Conservation (phyloP, 2,797 vertebrate species). For the Scolopax bukidnonensis region DNA sequence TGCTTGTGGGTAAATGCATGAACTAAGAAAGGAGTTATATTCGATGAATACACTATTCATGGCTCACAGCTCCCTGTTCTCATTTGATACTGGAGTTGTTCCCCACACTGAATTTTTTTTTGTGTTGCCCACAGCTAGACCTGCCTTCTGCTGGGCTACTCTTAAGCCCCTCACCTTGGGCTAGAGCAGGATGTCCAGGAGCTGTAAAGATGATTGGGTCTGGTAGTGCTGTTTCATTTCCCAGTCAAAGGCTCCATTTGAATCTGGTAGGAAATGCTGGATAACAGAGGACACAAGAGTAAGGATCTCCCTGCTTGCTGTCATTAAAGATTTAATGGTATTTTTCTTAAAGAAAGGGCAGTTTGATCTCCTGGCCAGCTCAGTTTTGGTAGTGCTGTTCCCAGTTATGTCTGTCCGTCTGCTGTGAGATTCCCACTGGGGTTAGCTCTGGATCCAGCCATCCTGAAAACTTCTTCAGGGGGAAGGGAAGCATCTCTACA, state of each 20-base stretch:
- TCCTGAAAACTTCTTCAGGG: not conserved
- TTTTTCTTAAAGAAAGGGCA: not conserved
- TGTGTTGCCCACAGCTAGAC: not conserved
- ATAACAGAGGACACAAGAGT: not conserved
- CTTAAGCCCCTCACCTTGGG: not conserved
- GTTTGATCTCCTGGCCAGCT: not conserved
- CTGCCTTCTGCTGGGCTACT: not conserved
- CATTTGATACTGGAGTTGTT: not conserved
- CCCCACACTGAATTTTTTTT: not conserved
- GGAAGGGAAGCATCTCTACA: not conserved
- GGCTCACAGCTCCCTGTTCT: not conserved
- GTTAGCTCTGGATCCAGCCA: not conserved
- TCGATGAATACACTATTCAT: not conserved
- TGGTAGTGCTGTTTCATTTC: not conserved
- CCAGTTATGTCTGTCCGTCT: not conserved
- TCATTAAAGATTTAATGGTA: not conserved
- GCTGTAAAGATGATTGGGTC: not conserved
- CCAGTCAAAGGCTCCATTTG: not conserved
- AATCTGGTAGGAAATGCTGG: not conserved
- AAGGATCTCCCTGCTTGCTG: not conserved
- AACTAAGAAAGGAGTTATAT: not conserved
- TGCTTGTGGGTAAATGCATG: not conserved
- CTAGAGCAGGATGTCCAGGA: not conserved
- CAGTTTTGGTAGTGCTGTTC: not conserved
- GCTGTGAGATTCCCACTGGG: not conserved